These are phyloP conservation scores for Takifugu flavidus DNA, from an alignment of 2,113 vertebrate species.

Conservation along the genomic window DNA sequence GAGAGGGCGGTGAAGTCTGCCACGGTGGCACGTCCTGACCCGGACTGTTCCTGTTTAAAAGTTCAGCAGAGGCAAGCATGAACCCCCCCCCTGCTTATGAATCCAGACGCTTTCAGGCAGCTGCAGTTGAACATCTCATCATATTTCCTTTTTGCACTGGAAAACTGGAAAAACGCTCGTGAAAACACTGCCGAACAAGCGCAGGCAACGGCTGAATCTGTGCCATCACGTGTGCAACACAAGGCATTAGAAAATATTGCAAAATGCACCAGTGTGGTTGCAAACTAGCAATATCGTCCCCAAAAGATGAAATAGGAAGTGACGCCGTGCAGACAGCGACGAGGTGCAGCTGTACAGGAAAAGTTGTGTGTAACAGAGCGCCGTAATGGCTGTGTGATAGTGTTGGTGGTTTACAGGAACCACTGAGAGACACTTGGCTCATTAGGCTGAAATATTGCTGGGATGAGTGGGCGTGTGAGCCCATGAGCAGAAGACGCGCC, in stretches of 20 bases:
- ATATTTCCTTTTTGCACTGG: no score
- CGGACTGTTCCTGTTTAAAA: background rate
- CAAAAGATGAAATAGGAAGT: no score
- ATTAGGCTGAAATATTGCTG: constrained; percentile 67
- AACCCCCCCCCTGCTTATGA: background rate
- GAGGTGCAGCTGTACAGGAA: background rate
- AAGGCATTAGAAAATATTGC: no score
- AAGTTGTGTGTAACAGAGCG: constrained; percentile 36
- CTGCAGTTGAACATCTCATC: no score
- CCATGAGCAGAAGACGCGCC: constrained; percentile 46
- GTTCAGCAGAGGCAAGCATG: no score
- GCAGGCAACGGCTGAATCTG: no score
- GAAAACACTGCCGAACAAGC: no score
- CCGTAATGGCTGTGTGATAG: constrained; percentile 42
- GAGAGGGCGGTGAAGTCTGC: background rate
- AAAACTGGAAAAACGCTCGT: no score
- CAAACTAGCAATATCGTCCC: no score
- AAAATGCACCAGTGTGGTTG: no score
- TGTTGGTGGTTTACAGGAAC: constrained; percentile 29
- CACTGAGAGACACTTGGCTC: constrained; percentile 66
- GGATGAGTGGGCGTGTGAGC: constrained; percentile 59
- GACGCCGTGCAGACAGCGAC: no score
- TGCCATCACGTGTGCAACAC: no score
- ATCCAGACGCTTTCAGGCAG: background rate
- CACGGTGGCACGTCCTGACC: background rate